Evolutionary conservation across 2,113 vertebrate species (phyloP).

Genomic region (Echinops telfairi): DNA sequence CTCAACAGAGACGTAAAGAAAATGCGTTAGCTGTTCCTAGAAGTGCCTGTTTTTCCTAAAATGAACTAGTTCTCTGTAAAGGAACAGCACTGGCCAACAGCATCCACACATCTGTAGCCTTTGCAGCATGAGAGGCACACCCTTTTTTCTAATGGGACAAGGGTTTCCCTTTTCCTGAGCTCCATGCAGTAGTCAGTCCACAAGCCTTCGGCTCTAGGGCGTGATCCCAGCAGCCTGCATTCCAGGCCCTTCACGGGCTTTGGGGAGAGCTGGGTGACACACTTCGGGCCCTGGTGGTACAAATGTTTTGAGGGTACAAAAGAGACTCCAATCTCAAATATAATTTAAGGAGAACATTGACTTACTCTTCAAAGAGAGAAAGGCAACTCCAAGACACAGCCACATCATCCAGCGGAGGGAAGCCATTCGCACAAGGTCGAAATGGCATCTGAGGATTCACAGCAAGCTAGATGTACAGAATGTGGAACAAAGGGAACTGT

Average conservation of each 20-base stretch:
- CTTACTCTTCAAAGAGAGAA: too few species aligned
- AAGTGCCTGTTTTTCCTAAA: conserved; percentile 16
- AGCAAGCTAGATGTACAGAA: too few species aligned
- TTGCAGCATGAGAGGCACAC: not conserved
- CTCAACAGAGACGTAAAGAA: not conserved
- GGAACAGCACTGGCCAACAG: not conserved
- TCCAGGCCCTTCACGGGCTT: not conserved
- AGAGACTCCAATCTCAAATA: too few species aligned
- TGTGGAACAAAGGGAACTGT: too few species aligned
- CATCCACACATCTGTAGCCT: not conserved
- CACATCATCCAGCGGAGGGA: too few species aligned
- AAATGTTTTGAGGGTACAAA: too few species aligned
- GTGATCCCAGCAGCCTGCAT: not conserved
- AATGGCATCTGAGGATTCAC: too few species aligned
- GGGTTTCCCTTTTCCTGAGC: not conserved
- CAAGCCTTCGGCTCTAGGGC: not conserved
- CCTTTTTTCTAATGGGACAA: not conserved
- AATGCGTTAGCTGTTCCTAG: not conserved
- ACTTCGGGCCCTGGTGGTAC: not conserved
- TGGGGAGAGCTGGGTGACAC: not conserved
- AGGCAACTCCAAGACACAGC: too few species aligned
- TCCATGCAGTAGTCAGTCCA: not conserved
- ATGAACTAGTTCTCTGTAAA: not conserved
- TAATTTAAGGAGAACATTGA: too few species aligned
- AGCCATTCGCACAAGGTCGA: too few species aligned